Base-by-base conservation (phyloP, 1,140 invertebrate species). In the Scaptomyza montana region DNA sequence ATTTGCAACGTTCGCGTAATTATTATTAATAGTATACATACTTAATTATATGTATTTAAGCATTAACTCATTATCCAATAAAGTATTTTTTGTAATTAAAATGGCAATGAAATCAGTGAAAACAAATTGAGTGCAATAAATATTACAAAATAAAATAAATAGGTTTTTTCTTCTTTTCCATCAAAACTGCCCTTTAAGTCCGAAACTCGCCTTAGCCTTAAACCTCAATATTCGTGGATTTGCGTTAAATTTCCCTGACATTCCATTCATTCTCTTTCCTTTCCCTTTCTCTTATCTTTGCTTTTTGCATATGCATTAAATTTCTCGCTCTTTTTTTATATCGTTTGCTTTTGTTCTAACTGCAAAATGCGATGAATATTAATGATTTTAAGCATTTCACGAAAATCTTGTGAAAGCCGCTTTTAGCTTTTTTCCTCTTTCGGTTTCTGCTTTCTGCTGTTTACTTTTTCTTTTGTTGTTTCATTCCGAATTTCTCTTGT, bases 301-400 rank as follows among this genome's bases (percentile, higher is more conserved):
- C n/a, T 9, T 33, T 45, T 45, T 9, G 5, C 46, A 64, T 65
- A 41, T 41, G 30, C 50, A 10, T 28, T 41, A 46, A 57, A 46
- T 33, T 19, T 13, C 2, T 9, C 13, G 30, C 16, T 9, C 7
- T 7, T 16, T 47, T 46, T 33, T 6, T 0, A n/a, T 1, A 25
- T 25, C 6, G 13, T 12, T 56, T 61, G 33, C 28, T 33, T 67
- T 68, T 53, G 12, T 57, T 46, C 16, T 45, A 63, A 49, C 56
- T 64, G 64, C 4, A 66, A 28, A 72, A 67, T 50, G 62, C 59
- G 53, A 85, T 85, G 62, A 84, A 85, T 85, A 85, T 85, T 80
- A 80, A 85, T 80, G 77, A 77, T 68, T 71, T 51, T 25, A 30
- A 46, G 46, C 13, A 51, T 69, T 41, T 36, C 33, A 43, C 28